Conservation (phyloP, 1,140 invertebrate species). For the Panagrolaimus sp. region DNA sequence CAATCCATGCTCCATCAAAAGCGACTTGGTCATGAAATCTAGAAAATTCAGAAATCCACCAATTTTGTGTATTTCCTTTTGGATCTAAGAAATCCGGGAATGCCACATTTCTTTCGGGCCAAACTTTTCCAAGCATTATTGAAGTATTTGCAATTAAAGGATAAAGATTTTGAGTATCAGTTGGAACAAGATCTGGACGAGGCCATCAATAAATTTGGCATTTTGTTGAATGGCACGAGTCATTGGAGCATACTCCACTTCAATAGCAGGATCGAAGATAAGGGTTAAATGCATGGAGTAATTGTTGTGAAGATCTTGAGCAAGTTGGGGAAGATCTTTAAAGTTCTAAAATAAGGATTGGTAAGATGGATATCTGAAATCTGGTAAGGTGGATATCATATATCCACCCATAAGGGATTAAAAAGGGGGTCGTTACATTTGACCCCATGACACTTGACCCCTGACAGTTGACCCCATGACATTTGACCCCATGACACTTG, state of each 20-base stretch:
- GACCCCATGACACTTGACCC: no score
- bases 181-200: slow-evolving; percentile 27
- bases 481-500: no score
- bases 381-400: background rate
- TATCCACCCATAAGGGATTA: no score
- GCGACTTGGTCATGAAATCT: slow-evolving; percentile 13
- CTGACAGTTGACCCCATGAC: no score
- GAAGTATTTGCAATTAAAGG: slow-evolving; percentile 36
- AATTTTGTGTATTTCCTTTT: background rate
- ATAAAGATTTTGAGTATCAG: slow-evolving; percentile 35
- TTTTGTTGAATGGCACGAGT: slow-evolving; percentile 30
- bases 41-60: slow-evolving; percentile 8
- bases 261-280: slow-evolving; percentile 45
- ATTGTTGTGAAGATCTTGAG: slow-evolving; percentile 29
- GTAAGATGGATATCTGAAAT: background rate
- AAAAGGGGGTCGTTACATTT: no score
- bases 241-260: slow-evolving; percentile 38
- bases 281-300: slow-evolving; percentile 35
- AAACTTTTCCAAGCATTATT: slow-evolving; percentile 1
- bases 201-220: slow-evolving; percentile 35
- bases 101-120: background rate
- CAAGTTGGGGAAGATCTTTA: slow-evolving; percentile 28
- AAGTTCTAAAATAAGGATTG: slow-evolving; percentile 34
- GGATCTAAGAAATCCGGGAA: slow-evolving; percentile 11
- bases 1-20: slow-evolving; percentile 23